Percentiles rank a stretch among this genome's conserved stretches.
Conservation (phyloP, 2,888 invertebrate species). For the Hyposoter didymator region DNA sequence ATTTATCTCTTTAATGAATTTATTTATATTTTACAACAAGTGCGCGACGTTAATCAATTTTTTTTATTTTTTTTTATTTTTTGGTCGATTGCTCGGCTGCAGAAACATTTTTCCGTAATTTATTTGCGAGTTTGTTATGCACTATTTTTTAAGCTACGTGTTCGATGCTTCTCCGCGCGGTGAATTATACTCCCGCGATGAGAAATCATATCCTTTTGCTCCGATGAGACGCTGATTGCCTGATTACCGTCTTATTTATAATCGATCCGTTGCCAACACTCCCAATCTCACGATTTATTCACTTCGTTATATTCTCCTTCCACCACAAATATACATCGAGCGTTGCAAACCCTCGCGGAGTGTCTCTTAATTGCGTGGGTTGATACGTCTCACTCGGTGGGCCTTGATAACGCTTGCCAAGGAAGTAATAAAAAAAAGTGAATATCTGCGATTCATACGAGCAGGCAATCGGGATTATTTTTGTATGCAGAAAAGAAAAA, state of each 20-base stretch:
- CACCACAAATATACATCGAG: conserved; percentile 11
- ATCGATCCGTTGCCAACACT: conserved; percentile 12
- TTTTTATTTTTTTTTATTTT: neutral
- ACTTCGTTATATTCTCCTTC: conserved; percentile 19
- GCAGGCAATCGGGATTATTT: conserved; percentile 35
- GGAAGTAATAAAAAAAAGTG: conserved; percentile 45
- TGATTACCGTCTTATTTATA: conserved; percentile 58
- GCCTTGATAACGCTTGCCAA: conserved; percentile 54
- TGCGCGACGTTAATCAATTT: conserved; percentile 13
- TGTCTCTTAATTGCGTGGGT: conserved; percentile 66
- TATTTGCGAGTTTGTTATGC: conserved; percentile 31
- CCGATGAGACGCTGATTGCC: conserved; percentile 55
- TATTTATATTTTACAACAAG: conserved; percentile 16
- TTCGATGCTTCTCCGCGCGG: neutral
- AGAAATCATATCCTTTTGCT: conserved; percentile 6
- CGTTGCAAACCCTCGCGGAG: conserved; percentile 19
- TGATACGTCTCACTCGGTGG: conserved; percentile 66
- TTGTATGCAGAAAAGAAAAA: conserved; percentile 10
- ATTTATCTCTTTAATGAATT: conserved; percentile 39
- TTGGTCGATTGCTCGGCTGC: neutral
- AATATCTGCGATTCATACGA: conserved; percentile 42
- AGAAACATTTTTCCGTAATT: conserved; percentile 11
- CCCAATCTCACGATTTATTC: conserved; percentile 52
- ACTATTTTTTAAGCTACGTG: neutral
- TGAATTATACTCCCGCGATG: neutral